A percentile compares a stretch with the other conserved stretches of the same genome.
Evolutionary conservation across 2,113 vertebrate species (phyloP).

Genomic region (Irena cyanogastra): DNA sequence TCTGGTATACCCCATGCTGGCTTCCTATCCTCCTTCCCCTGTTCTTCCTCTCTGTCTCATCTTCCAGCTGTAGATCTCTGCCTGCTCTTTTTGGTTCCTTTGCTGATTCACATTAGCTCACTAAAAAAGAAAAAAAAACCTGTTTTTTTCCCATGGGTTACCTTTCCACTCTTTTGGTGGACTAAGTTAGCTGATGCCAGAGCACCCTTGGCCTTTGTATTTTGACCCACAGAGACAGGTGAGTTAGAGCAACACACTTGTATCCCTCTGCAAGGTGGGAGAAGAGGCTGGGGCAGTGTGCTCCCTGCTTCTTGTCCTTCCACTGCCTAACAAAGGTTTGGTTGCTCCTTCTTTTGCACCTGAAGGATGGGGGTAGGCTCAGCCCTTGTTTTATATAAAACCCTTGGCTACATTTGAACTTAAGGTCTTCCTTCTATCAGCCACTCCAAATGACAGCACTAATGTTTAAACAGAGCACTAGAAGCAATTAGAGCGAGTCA

Average conservation of each 20-base stretch:
- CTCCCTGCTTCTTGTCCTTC: background rate
- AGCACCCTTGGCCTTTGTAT: background rate
- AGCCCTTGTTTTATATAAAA: background rate
- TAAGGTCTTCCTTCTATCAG: background rate
- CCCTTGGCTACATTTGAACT: background rate
- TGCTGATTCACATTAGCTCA: background rate
- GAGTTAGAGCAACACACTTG: background rate
- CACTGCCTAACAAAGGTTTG: background rate
- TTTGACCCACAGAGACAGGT: background rate
- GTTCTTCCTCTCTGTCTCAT: background rate
- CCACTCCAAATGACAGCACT: background rate
- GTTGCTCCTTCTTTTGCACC: background rate
- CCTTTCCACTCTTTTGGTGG: background rate
- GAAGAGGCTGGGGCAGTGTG: background rate
- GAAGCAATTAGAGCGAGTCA: too few species aligned
- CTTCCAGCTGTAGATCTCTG: background rate
- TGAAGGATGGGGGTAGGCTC: background rate
- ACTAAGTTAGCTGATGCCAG: background rate
- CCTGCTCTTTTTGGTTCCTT: background rate
- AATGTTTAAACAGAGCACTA: background rate
- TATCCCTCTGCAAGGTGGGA: background rate
- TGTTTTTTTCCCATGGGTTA: accelerated
- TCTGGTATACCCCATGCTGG: background rate
- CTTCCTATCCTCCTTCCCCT: background rate
- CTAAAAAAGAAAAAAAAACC: background rate